Conservation (phyloP, 2,113 vertebrate species). For the Psittacus erithacus region DNA sequence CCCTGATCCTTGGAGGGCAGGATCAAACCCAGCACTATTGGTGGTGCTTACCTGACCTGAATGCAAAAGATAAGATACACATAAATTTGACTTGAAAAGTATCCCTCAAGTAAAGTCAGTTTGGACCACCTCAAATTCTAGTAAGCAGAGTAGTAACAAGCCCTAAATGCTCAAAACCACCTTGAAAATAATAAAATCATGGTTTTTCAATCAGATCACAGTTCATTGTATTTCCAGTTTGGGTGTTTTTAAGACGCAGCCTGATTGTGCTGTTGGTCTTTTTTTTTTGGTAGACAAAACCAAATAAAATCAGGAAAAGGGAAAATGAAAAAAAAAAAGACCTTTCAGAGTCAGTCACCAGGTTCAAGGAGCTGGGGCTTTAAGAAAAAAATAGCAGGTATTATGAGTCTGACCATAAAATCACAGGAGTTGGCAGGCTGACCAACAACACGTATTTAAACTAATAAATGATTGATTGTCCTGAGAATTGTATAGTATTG, state of each 20-base stretch:
- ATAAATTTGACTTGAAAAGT: background rate
- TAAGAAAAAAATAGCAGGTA: slow-evolving; percentile 33
- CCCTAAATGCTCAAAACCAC: background rate
- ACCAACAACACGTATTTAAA: slow-evolving; percentile 37
- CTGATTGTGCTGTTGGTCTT: background rate
- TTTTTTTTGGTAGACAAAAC: background rate
- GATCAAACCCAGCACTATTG: background rate
- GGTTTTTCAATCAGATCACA: background rate
- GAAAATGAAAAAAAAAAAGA: background rate
- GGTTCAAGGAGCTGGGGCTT: slow-evolving; percentile 12
- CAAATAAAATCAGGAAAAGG: background rate
- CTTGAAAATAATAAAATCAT: background rate
- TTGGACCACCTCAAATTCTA: background rate
- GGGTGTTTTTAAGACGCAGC: background rate
- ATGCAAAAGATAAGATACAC: background rate
- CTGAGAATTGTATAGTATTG: slow-evolving; percentile 55
- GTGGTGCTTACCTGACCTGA: background rate
- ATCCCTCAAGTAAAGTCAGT: background rate
- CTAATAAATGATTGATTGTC: slow-evolving; percentile 67
- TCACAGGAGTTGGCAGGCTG: slow-evolving; percentile 27
- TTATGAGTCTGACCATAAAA: slow-evolving; percentile 29
- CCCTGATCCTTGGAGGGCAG: background rate
- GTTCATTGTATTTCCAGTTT: background rate
- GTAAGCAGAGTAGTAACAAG: background rate
- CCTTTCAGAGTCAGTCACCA: background rate